Percentiles rank a stretch among this genome's conserved stretches.
Evolutionary conservation across 2,113 vertebrate species (phyloP).

Genomic region (Chunga burmeisteri): DNA sequence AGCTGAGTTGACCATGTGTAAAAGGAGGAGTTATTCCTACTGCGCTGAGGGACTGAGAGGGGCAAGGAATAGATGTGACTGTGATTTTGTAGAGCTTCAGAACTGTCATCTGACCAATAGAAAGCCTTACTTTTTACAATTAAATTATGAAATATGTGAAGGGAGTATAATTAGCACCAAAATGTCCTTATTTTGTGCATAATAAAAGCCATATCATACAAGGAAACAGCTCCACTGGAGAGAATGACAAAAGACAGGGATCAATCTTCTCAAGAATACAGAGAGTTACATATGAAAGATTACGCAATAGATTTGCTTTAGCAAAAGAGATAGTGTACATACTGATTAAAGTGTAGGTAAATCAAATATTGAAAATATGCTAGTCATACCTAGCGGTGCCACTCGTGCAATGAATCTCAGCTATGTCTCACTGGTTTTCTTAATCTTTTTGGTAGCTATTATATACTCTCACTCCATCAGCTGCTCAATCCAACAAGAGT

Average conservation of each 20-base stretch:
- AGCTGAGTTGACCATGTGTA: not conserved
- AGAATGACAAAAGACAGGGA: not conserved
- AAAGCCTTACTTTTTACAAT: not conserved
- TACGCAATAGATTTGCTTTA: conserved; percentile 13
- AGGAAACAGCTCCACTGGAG: not conserved
- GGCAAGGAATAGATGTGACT: not conserved
- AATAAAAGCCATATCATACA: not conserved
- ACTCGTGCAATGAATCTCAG: not conserved
- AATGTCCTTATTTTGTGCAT: not conserved
- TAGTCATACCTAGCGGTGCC: not conserved
- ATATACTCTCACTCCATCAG: not conserved
- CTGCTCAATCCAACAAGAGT: not conserved
- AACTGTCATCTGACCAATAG: not conserved
- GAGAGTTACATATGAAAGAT: not conserved
- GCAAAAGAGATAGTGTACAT: not conserved
- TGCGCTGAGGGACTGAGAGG: not conserved
- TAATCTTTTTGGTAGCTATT: not conserved
- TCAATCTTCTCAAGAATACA: not conserved
- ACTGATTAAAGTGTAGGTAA: not conserved
- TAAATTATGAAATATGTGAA: not conserved
- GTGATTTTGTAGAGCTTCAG: not conserved
- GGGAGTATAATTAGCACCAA: not conserved
- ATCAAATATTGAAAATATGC: conserved; percentile 35
- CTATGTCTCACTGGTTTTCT: not conserved
- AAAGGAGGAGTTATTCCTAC: not conserved